Percentiles rank a stretch among this genome's conserved stretches.
Evolutionary conservation across 37 sponge, comb jelly and placozoan species (phyloP).

Genomic region (Spongilla lacustris): DNA sequence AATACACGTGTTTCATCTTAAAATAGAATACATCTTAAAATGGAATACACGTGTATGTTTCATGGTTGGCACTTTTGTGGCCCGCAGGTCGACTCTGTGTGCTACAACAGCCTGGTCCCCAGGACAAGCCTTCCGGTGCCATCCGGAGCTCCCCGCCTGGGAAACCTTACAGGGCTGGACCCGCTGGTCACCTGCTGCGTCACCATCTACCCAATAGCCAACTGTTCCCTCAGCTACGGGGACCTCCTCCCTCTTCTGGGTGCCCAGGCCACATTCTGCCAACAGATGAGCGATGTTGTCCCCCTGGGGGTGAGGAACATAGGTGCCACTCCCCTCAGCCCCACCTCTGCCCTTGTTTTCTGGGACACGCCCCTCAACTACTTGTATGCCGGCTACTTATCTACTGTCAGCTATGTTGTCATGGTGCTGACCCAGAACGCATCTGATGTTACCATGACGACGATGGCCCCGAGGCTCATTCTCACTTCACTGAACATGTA

Average conservation of each 20-base stretch:
- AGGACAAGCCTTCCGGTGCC: not conserved
- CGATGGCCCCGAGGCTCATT: not conserved
- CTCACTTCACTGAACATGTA: not conserved
- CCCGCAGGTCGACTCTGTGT: not conserved
- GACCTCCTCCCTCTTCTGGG: not conserved
- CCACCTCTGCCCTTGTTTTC: not conserved
- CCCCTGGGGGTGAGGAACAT: not conserved
- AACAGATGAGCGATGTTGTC: not conserved
- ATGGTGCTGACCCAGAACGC: too few relatives aligned
- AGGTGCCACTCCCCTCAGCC: not conserved
- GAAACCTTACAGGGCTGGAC: not conserved
- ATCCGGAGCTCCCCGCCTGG: not conserved
- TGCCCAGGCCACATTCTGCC: not conserved
- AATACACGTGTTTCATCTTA: too few relatives aligned
- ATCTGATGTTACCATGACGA: not conserved
- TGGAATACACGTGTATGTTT: not conserved
- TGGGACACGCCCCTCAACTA: not conserved
- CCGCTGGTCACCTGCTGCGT: not conserved
- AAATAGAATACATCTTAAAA: too few relatives aligned
- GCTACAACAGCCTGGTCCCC: not conserved
- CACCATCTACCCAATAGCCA: not conserved
- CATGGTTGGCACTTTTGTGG: not conserved
- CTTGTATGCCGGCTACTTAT: not conserved
- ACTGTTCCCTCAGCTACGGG: not conserved
- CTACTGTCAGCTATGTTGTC: not conserved